phyloP scores from a whole-genome alignment of 2,888 invertebrate genomes.

The Plebejus anna region DNA sequence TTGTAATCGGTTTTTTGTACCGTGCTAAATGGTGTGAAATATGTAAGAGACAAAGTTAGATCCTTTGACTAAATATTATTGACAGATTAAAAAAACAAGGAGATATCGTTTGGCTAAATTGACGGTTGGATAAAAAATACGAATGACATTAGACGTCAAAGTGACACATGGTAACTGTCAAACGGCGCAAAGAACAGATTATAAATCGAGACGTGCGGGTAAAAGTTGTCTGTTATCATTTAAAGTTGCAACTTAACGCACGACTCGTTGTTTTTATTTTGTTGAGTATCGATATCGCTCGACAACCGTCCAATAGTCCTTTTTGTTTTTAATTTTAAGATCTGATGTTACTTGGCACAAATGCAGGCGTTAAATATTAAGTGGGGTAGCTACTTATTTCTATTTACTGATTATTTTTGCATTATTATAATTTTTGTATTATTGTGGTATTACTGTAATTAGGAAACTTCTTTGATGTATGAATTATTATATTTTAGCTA shows the following conservation, averaged over 20 bases:
- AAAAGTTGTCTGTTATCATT: conserved; percentile 9
- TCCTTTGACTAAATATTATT: too few relatives aligned
- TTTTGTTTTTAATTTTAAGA: conserved; percentile 38
- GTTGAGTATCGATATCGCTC: conserved; percentile 37
- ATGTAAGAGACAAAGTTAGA: background rate
- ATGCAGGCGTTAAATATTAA: conserved; percentile 44
- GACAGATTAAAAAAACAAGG: too few relatives aligned
- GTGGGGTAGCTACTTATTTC: conserved; percentile 59
- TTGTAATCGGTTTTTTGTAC: conserved; percentile 12
- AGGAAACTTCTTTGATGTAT: conserved; percentile 78
- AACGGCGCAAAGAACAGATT: conserved; percentile 31
- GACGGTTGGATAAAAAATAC: background rate
- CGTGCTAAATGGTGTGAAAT: background rate
- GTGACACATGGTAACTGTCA: conserved; percentile 30
- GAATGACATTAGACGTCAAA: background rate
- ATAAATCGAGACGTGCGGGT: conserved; percentile 30
- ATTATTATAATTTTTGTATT: conserved; percentile 55
- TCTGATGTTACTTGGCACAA: conserved; percentile 40
- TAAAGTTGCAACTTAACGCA: conserved; percentile 29
- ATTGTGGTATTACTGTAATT: conserved; percentile 69
- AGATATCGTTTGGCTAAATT: background rate
- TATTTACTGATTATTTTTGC: conserved; percentile 44
- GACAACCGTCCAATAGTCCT: conserved; percentile 64
- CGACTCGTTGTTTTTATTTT: conserved; percentile 32
- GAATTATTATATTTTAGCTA: conserved; percentile 80